Evolutionary conservation across 2,888 invertebrate genomes (phyloP).

Genomic region (Pemphredon lugubris): DNA sequence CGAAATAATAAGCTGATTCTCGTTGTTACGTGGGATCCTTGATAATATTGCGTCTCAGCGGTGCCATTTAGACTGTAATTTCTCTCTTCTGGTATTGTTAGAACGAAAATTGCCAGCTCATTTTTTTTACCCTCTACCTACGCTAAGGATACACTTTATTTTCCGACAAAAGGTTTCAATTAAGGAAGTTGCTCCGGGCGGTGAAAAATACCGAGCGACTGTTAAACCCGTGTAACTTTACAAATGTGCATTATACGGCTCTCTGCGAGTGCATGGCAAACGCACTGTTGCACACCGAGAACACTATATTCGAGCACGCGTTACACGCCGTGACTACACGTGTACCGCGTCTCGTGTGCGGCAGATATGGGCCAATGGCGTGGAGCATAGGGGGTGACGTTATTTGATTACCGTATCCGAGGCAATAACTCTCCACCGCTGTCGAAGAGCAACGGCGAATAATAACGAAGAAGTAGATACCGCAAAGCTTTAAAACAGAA

Average conservation of each 20-base stretch:
- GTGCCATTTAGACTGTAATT: conserved; percentile 57
- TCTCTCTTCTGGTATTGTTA: conserved; percentile 55
- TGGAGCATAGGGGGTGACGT: conserved; percentile 54
- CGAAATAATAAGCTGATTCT: conserved; percentile 59
- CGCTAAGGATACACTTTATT: conserved; percentile 56
- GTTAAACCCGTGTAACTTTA: conserved; percentile 56
- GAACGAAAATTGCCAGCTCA: conserved; percentile 54
- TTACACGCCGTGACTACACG: conserved; percentile 67
- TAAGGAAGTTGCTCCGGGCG: conserved; percentile 48
- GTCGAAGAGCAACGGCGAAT: conserved; percentile 23
- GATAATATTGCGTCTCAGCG: conserved; percentile 54
- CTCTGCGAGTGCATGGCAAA: conserved; percentile 49
- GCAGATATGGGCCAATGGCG: conserved; percentile 65
- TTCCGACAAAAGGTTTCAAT: conserved; percentile 64
- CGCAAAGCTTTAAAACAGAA: background rate
- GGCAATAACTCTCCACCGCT: conserved; percentile 34
- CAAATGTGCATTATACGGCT: conserved; percentile 62
- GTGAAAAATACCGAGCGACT: conserved; percentile 54
- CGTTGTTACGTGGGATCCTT: conserved; percentile 57
- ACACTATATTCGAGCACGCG: conserved; percentile 67
- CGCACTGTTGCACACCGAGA: conserved; percentile 59
- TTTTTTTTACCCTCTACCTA: conserved; percentile 32
- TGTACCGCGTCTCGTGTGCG: conserved; percentile 62
- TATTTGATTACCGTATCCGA: conserved; percentile 60
- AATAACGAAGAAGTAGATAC: background rate